Percentiles rank a stretch among this genome's conserved stretches.
Conservation (phyloP, 2,113 vertebrate genomes). For the Apteryx mantelli region DNA sequence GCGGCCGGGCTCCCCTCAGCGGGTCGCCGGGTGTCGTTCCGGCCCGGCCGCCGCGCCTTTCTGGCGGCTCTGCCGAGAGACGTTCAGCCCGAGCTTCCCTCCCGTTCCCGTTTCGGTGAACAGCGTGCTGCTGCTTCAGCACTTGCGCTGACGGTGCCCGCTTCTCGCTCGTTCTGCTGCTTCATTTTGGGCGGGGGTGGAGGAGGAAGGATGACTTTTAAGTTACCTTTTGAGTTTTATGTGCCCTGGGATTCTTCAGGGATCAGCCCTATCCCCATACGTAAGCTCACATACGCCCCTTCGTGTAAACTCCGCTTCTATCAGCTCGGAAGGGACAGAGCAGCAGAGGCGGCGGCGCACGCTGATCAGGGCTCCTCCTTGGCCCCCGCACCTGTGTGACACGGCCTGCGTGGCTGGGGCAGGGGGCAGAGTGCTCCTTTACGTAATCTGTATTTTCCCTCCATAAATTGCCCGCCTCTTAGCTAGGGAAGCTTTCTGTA, state of each 20-base stretch:
- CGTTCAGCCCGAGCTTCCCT: too few species aligned
- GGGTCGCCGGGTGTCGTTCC: too few species aligned
- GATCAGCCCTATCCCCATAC: rapidly evolving
- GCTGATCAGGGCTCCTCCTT: rapidly evolving
- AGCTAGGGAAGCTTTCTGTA: rapidly evolving
- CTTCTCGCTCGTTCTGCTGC: rapidly evolving
- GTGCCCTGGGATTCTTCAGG: not conserved
- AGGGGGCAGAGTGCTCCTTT: not conserved
- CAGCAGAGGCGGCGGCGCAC: rapidly evolving
- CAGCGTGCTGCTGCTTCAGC: not conserved
- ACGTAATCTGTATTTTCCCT: rapidly evolving
- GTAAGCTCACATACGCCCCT: not conserved
- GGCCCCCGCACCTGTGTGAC: rapidly evolving
- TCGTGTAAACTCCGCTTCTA: rapidly evolving
- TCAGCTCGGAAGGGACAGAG: not conserved
- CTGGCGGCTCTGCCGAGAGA: too few species aligned
- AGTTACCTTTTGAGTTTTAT: not conserved
- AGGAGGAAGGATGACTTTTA: not conserved
- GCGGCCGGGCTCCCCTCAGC: too few species aligned
- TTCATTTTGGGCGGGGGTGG: rapidly evolving
- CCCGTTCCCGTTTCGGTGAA: too few species aligned
- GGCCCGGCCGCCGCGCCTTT: too few species aligned
- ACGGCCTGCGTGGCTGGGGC: rapidly evolving
- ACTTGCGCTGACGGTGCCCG: not conserved
- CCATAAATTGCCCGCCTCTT: rapidly evolving